Conservation (phyloP, 2,113 vertebrate genomes). For the Aythya baeri region DNA sequence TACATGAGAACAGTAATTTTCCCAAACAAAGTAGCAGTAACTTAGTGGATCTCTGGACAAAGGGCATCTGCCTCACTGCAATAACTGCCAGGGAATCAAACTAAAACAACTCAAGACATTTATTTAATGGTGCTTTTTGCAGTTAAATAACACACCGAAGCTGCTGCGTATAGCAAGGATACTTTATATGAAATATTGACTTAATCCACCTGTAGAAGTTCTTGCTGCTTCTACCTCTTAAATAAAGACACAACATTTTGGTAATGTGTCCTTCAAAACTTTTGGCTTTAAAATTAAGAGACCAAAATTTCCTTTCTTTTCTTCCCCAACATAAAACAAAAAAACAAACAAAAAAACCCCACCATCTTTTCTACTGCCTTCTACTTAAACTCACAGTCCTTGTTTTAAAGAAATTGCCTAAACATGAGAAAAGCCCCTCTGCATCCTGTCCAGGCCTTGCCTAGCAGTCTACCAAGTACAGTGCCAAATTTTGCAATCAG, state of each 20-base stretch:
- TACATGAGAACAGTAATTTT: not conserved
- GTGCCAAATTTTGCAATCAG: not conserved
- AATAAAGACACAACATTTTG: not conserved
- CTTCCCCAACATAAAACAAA: not conserved
- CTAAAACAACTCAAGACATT: not conserved
- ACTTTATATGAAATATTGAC: not conserved
- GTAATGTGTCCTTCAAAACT: not conserved
- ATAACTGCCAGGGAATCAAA: not conserved
- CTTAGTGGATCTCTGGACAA: not conserved
- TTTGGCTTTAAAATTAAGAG: not conserved
- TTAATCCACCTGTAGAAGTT: not conserved
- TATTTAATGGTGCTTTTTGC: not conserved
- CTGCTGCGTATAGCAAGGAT: not conserved
- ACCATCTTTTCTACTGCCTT: not conserved
- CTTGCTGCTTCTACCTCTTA: not conserved
- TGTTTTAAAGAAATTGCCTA: not conserved
- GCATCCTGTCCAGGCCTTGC: not conserved
- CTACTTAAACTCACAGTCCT: not conserved
- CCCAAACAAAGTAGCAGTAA: not conserved
- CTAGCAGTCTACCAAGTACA: not conserved
- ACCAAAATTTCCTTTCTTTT: not conserved
- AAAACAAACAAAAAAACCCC: not conserved
- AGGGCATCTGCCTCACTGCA: not conserved
- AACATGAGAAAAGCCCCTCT: not conserved
- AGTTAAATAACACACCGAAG: not conserved